Evolutionary conservation across 2,797 vertebrate genomes (phyloP), one percentile per base, ranked within the genome.

Genomic region (Eurystomus glaucurus): DNA sequence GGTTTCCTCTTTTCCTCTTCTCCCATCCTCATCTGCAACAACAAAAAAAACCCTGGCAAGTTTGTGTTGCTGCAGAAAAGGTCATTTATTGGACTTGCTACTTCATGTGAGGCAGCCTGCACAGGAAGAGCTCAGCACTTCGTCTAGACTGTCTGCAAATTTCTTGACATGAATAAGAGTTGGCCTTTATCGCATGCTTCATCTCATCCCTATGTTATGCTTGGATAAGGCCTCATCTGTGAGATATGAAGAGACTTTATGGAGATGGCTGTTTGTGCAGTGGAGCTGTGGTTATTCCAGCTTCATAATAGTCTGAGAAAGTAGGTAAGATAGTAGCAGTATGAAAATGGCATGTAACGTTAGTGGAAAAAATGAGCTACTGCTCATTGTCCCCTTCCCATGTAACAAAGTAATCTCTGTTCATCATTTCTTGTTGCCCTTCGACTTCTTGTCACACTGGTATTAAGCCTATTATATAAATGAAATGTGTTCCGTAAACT

Each of bases 401-500:
- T 3, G 1, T 88, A 60, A 79, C 46, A 37, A 35, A 80, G 46
- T 83, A 46, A 80, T 84, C 48, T 62, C 12, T 35, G 43, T 39
- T 92, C 33, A 61, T 88, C 6, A 31, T 77, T 90, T 68, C 65
- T 93, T 39, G 37, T 92, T 96, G 72, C 76, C 35, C 65, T 95
- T 85, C 0, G 14, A 83, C 86, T 83, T 93, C 80, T 62, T 88
- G 61, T 70, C 88, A 86, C 62, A 1, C 54, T 69, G 45, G 17
- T 85, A 77, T 93, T 95, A 88, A 93, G 55, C 45, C 55, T 85
- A 45, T 93, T 90, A 83, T 2, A 2, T 69, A 54, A 80, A 94
- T 83, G 31, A 87, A 92, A 75, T 92, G 60, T 79, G 26, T 96
- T 96, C 88, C 51, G 60, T 91, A 97, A 93, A 88, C 83, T 93